These are phyloP conservation scores for Zaprionus gabonicus DNA, from an alignment of 1,140 invertebrate species.

Conservation along the genomic window DNA sequence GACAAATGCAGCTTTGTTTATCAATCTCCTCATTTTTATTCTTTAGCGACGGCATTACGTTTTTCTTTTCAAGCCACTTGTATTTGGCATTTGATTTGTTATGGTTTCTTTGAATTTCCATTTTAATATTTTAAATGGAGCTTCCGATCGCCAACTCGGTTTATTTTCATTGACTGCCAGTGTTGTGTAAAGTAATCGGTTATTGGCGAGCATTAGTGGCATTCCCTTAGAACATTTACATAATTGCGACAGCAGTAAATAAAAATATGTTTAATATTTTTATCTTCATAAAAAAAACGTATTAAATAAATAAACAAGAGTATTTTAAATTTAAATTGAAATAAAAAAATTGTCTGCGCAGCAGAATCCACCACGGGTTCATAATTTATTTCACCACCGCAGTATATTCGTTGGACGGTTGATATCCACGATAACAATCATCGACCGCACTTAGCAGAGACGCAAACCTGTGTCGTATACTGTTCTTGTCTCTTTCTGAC, in stretches of 20 bases:
- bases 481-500: conserved; percentile 28
- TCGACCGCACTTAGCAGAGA: neutral
- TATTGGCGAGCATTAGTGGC: neutral
- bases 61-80: neutral
- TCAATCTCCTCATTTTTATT: neutral
- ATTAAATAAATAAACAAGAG: too few species aligned
- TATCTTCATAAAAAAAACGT: too few species aligned
- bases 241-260: neutral
- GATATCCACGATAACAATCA: neutral
- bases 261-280: neutral
- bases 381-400: neutral
- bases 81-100: conserved; percentile 17
- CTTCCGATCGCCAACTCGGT: neutral
- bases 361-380: neutral
- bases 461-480: neutral
- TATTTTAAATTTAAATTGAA: neutral
- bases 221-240: neutral
- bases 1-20: conserved; percentile 43
- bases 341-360: neutral
- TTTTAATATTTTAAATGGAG: neutral
- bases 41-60: neutral
- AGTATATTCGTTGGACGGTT: neutral
- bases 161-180: neutral
- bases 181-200: neutral
- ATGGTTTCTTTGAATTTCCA: conserved; percentile 15